These are phyloP conservation scores for Mallateleia sp. DNA, from an alignment of 2,888 invertebrate genomes.

Conservation along the genomic window DNA sequence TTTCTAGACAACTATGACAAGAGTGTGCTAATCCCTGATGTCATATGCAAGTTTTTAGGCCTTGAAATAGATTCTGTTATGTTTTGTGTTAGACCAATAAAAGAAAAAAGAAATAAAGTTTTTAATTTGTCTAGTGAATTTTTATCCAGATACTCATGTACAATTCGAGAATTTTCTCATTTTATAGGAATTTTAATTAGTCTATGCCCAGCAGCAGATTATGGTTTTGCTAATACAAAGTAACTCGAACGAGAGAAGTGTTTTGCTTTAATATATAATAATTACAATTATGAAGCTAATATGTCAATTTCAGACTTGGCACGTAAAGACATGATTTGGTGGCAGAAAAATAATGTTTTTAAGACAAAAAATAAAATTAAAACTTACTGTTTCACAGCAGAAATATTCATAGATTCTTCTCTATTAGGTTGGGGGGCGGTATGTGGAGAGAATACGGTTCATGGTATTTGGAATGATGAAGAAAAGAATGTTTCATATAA, in stretches of 20 bases:
- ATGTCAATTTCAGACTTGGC: slow-evolving; percentile 12
- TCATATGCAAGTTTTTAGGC: slow-evolving; percentile 21
- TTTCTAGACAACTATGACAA: slow-evolving; percentile 48
- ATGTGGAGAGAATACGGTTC: neutral
- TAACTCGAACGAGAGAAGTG: slow-evolving; percentile 9
- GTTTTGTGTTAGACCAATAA: neutral
- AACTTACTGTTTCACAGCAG: slow-evolving; percentile 25
- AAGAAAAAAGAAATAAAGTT: neutral
- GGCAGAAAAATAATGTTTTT: slow-evolving; percentile 48
- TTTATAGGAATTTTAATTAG: neutral
- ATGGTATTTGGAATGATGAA: neutral
- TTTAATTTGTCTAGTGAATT: neutral
- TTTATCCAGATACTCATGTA: neutral
- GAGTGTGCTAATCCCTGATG: neutral
- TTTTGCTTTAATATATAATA: slow-evolving; percentile 31
- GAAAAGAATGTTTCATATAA: slow-evolving; percentile 11
- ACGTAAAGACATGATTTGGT: slow-evolving; percentile 40
- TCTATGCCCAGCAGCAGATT: neutral
- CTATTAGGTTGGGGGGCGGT: neutral
- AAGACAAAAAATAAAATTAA: slow-evolving; percentile 42
- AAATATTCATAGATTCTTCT: slow-evolving; percentile 12
- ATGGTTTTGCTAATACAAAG: slow-evolving; percentile 10
- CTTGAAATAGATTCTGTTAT: slow-evolving; percentile 3
- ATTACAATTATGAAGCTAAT: slow-evolving; percentile 38
- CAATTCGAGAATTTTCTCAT: neutral